These are phyloP conservation scores for Smutsia temminckii DNA, from an alignment of 2,797 vertebrate genomes.

Conservation along the genomic window DNA sequence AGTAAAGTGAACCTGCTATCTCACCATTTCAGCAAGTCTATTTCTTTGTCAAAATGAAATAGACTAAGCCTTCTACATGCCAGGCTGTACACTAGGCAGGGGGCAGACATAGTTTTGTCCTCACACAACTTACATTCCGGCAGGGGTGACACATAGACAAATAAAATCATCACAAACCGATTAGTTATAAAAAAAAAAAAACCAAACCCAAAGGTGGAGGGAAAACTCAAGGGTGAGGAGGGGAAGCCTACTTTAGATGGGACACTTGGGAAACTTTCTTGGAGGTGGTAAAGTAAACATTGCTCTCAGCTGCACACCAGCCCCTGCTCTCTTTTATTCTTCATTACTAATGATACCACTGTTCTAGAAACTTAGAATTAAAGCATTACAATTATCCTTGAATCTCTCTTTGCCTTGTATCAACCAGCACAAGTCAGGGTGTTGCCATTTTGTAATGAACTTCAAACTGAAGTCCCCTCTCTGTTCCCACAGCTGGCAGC, in stretches of 20 bases:
- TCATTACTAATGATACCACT: not conserved
- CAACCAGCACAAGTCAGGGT: not conserved
- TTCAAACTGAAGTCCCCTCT: not conserved
- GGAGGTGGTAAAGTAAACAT: not conserved
- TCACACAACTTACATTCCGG: not conserved
- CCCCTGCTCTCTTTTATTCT: not conserved
- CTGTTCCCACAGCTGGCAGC: no score
- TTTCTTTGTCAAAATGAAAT: not conserved
- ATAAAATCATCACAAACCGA: not conserved
- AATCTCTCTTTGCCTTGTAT: not conserved
- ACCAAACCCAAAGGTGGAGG: not conserved
- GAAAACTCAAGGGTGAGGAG: not conserved
- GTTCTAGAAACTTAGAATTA: not conserved
- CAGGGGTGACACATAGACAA: not conserved
- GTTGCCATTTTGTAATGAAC: not conserved
- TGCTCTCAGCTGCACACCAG: not conserved
- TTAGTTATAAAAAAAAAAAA: not conserved
- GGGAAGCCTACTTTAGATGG: not conserved
- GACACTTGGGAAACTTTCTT: not conserved
- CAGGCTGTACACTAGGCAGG: not conserved
- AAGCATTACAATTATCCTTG: not conserved
- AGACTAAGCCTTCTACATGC: not conserved
- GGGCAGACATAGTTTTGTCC: not conserved
- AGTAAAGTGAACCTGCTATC: not conserved
- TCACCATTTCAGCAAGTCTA: not conserved